Evolutionary conservation across 2,888 invertebrate species (phyloP).

Genomic region (Patella pellucida): DNA sequence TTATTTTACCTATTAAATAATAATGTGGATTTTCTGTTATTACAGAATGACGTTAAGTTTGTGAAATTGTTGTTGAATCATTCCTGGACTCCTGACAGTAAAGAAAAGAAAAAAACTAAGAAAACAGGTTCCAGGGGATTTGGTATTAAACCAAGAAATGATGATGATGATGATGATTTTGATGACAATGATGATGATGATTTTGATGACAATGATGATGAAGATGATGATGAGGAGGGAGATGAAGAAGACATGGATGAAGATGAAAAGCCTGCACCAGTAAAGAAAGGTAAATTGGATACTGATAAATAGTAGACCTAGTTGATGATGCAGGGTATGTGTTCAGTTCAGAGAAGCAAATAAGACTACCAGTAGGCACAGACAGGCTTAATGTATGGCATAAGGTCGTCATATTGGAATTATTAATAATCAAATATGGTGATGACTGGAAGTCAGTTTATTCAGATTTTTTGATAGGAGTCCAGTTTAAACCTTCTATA

Average conservation of each 20-base stretch:
- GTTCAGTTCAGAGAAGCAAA: no score
- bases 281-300: no score
- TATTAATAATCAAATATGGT: no score
- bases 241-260: neutral
- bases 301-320: no score
- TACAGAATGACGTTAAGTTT: slow-evolving; percentile 33
- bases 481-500: no score
- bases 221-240: neutral
- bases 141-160: neutral
- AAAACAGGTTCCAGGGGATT: slow-evolving; percentile 5
- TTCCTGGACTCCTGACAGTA: slow-evolving; percentile 30
- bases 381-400: no score
- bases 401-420: no score
- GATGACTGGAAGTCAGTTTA: no score
- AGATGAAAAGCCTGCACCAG: no score
- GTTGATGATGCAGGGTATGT: no score
- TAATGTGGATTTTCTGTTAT: neutral
- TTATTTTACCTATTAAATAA: neutral
- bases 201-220: neutral
- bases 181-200: neutral
- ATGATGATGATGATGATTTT: neutral
- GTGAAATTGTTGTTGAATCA: slow-evolving; percentile 38
- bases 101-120: slow-evolving; percentile 17
- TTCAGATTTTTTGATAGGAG: no score
- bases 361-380: no score